phyloP scores from a whole-genome alignment of 2,113 vertebrate species.

The Elachura formosa region DNA sequence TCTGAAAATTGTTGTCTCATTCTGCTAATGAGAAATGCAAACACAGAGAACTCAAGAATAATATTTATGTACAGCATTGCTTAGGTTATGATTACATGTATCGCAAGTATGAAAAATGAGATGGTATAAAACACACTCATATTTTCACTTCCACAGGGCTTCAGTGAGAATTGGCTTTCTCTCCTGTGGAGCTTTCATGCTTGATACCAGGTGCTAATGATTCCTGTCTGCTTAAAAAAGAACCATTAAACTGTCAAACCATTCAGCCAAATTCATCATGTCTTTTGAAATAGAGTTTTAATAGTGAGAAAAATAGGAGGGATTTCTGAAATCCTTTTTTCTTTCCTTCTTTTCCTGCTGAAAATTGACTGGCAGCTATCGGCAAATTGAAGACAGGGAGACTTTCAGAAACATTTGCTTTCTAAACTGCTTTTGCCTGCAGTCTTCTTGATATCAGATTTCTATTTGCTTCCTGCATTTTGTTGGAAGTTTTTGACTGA shows the following conservation, averaged over 20 bases:
- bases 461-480: background rate
- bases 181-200: background rate
- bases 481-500: background rate
- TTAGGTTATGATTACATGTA: background rate
- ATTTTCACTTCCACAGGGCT: background rate
- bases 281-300: background rate
- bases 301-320: background rate
- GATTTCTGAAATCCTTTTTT: background rate
- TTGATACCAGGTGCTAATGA: background rate
- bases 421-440: background rate
- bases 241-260: background rate
- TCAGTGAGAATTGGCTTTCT: background rate
- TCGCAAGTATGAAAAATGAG: background rate
- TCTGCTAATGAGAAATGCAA: background rate
- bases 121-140: background rate
- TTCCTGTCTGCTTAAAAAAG: background rate
- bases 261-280: background rate
- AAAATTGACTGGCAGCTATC: conserved; percentile 2
- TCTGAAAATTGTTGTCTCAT: background rate
- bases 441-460: background rate
- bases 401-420: background rate
- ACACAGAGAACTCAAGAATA: background rate
- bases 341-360: background rate
- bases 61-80: background rate
- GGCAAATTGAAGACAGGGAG: background rate